These are phyloP conservation scores for Metridium senile DNA, from an alignment of 92 coral and sea anemone species.

Conservation along the genomic window DNA sequence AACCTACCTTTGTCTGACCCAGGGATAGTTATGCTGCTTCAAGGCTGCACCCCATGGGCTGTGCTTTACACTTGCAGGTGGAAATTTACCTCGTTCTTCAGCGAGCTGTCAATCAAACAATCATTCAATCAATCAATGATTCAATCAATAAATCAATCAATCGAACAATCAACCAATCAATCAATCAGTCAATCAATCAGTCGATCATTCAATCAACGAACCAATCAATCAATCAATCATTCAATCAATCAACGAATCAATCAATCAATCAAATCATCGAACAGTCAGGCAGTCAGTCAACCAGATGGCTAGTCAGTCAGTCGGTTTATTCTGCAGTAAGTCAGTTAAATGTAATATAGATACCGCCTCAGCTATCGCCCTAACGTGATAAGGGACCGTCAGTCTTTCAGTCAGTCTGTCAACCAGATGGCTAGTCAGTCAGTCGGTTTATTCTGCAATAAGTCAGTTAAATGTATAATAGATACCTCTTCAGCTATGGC, in stretches of 20 bases:
- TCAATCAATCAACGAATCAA: too few relatives aligned
- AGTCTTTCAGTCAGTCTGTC: background rate
- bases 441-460: background rate
- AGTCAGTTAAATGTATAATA: background rate
- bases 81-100: conserved; percentile 69
- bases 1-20: conserved; percentile 50
- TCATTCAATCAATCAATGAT: background rate
- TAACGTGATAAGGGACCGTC: conserved; percentile 48
- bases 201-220: too few relatives aligned
- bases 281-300: too few relatives aligned
- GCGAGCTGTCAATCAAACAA: conserved; percentile 42
- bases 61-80: conserved; percentile 68
- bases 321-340: too few relatives aligned
- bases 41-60: conserved; percentile 69
- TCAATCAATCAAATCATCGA: too few relatives aligned
- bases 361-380: conserved; percentile 71
- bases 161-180: too few relatives aligned
- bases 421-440: background rate
- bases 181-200: background rate
- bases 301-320: too few relatives aligned
- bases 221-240: too few relatives aligned
- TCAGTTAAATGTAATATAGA: background rate
- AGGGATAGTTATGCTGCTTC: conserved; percentile 43
- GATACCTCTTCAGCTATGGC: conserved; percentile 67
- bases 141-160: background rate